These are phyloP conservation scores for Anguilla pacifica DNA, from an alignment of 2,797 vertebrate genomes.

Conservation along the genomic window DNA sequence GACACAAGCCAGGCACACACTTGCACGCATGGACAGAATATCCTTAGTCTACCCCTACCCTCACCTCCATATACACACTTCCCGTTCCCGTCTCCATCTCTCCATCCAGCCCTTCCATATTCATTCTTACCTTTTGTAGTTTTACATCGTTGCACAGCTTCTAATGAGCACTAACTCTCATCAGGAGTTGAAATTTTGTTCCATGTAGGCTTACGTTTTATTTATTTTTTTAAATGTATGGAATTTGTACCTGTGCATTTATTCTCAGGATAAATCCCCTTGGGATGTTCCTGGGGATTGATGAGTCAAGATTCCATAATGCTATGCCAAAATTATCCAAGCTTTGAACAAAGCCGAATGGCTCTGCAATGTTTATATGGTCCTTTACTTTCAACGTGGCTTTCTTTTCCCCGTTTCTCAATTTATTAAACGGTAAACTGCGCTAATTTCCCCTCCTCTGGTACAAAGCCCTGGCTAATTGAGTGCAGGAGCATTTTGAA, in stretches of 20 bases:
- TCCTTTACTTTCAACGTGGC: neutral
- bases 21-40: constrained; percentile 48
- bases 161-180: neutral
- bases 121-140: constrained; percentile 6
- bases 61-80: constrained; percentile 42
- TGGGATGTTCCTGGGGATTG: neutral
- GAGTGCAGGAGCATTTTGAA: neutral
- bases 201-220: neutral
- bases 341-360: neutral
- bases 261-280: neutral
- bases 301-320: neutral
- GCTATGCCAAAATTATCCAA: neutral
- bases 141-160: neutral
- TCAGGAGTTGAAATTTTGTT: neutral
- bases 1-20: constrained; percentile 11
- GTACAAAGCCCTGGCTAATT: neutral
- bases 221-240: neutral
- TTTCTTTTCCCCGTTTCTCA: neutral
- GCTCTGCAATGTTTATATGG: neutral
- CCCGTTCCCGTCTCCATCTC: constrained; percentile 11
- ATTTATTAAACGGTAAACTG: neutral
- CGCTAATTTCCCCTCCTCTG: neutral
- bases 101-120: constrained; percentile 22
- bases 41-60: constrained; percentile 36
- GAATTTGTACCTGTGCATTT: neutral